A percentile compares a stretch with the other conserved stretches of the same genome.
Conservation (phyloP, 2,797 vertebrate species). For the Sebastes melanostomus region DNA sequence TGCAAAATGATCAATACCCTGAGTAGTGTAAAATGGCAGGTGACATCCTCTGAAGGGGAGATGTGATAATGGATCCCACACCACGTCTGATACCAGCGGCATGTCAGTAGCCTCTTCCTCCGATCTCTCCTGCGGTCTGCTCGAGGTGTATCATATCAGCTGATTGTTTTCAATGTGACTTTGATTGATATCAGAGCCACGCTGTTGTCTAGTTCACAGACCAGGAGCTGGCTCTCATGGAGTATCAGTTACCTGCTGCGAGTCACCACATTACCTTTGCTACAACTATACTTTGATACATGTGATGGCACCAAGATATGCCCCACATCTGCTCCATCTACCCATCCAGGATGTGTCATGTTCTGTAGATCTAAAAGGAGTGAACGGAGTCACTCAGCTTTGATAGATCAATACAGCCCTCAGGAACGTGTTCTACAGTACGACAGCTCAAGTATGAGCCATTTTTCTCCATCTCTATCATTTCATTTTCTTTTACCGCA, state of each 20-base stretch:
- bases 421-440: slow-evolving; percentile 6
- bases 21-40: slow-evolving; percentile 75
- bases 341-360: slow-evolving; percentile 40
- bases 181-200: slow-evolving; percentile 77
- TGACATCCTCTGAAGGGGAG: slow-evolving; percentile 74
- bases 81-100: slow-evolving; percentile 45
- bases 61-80: slow-evolving; percentile 73
- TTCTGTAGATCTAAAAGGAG: slow-evolving; percentile 41
- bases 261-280: slow-evolving; percentile 49
- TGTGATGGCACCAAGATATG: slow-evolving; percentile 43
- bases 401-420: slow-evolving; percentile 53
- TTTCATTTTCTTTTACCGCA: background rate
- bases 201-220: slow-evolving; percentile 57
- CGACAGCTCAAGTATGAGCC: slow-evolving; percentile 40
- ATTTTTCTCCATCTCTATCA: slow-evolving; percentile 13
- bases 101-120: slow-evolving; percentile 53
- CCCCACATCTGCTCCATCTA: slow-evolving; percentile 33
- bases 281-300: slow-evolving; percentile 43
- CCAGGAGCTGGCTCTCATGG: slow-evolving; percentile 39
- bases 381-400: slow-evolving; percentile 29
- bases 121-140: slow-evolving; percentile 50
- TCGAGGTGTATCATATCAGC: slow-evolving; percentile 69
- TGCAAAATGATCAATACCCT: slow-evolving; percentile 73
- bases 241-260: slow-evolving; percentile 54
- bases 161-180: slow-evolving; percentile 80